Evolutionary conservation across 2,113 vertebrate species (phyloP).

Genomic region (Probosciger aterrimus): DNA sequence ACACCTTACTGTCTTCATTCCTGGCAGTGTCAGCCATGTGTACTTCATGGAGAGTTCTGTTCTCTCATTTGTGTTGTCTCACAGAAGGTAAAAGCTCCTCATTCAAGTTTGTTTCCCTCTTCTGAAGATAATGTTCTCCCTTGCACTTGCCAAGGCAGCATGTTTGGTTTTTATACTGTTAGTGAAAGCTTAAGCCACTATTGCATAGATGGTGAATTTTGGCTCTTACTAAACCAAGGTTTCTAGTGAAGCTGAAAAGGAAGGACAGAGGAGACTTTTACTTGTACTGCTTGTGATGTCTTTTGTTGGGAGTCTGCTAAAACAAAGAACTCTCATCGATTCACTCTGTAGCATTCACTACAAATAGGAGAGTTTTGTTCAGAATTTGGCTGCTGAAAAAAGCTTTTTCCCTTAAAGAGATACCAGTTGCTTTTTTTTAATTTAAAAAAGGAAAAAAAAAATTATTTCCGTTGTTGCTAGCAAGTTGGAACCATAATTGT

Average conservation of each 20-base stretch:
- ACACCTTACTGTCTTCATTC: neutral
- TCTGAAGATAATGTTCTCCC: neutral
- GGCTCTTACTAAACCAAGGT: neutral
- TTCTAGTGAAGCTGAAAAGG: neutral
- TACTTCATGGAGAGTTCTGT: neutral
- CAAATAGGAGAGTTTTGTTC: neutral
- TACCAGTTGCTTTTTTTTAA: neutral
- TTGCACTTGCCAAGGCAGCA: neutral
- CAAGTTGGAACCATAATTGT: neutral
- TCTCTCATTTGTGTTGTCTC: neutral
- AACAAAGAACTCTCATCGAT: neutral
- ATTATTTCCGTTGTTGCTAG: neutral
- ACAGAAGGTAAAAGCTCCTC: neutral
- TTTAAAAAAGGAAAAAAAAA: neutral
- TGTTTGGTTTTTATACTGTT: neutral
- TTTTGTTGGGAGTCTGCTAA: neutral
- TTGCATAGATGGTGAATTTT: neutral
- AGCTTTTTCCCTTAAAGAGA: neutral
- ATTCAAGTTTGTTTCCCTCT: neutral
- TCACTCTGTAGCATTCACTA: neutral
- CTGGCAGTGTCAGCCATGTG: neutral
- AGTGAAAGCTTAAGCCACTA: neutral
- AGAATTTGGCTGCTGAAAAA: neutral
- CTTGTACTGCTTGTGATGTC: fast-evolving
- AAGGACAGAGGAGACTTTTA: neutral